phyloP scores from a whole-genome alignment of 2,797 vertebrate species.

The Enoplosus armatus region DNA sequence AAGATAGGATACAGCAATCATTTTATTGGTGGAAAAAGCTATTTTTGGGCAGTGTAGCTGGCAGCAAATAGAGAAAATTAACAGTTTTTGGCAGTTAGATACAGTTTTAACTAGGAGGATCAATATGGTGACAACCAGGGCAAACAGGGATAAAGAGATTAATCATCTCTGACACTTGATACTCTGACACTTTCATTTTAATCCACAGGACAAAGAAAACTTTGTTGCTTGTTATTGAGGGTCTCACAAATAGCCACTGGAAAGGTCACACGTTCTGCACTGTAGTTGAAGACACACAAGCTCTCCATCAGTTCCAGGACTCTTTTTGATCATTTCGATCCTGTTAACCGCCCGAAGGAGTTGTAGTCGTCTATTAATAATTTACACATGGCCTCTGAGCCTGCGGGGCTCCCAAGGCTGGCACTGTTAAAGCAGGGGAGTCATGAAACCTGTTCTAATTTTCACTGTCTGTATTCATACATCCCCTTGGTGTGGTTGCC shows the following conservation, averaged over 20 bases:
- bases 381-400: neutral
- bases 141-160: neutral
- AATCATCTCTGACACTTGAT: slow-evolving; percentile 9
- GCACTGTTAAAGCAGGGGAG: neutral
- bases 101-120: neutral
- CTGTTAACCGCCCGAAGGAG: neutral
- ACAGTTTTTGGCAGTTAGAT: neutral
- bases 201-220: slow-evolving; percentile 11
- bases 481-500: neutral
- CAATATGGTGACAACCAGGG: neutral
- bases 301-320: neutral
- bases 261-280: slow-evolving; percentile 26
- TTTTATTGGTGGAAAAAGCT: neutral
- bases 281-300: neutral
- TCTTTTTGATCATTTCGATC: slow-evolving; percentile 15
- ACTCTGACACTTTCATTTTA: slow-evolving; percentile 3
- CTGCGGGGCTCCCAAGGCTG: neutral
- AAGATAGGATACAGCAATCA: neutral
- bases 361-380: slow-evolving; percentile 2
- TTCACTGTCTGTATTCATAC: neutral
- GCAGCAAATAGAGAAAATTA: neutral
- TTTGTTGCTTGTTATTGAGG: slow-evolving; percentile 2
- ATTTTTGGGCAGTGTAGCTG: neutral
- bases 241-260: slow-evolving; percentile 13
- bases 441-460: slow-evolving; percentile 1